Percentiles rank a stretch among this genome's conserved stretches.
phyloP scores from a whole-genome alignment of 2,888 invertebrate species.

The Nesidiocoris tenuis region DNA sequence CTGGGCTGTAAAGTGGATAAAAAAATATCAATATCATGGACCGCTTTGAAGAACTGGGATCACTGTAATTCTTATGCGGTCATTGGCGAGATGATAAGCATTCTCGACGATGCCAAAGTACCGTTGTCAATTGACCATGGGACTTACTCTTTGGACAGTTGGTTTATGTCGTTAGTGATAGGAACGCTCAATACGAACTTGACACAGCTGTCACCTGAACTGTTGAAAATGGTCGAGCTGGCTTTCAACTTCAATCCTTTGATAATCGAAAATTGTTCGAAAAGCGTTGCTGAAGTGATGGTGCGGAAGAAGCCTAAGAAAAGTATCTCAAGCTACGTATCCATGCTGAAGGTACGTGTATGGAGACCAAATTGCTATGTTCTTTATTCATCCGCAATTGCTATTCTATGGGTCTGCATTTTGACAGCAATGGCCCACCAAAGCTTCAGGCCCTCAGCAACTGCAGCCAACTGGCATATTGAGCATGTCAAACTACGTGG shows the following conservation, averaged over 20 bases:
- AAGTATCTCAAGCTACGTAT: conserved; percentile 8
- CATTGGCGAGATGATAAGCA: conserved; percentile 29
- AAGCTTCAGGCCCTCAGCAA: too few relatives aligned
- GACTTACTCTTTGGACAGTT: conserved; percentile 40
- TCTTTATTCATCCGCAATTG: too few relatives aligned
- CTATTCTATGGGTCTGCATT: too few relatives aligned
- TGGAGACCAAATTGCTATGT: too few relatives aligned
- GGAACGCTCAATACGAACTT: conserved; percentile 45
- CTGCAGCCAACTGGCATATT: too few relatives aligned
- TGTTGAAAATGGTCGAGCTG: conserved; percentile 42
- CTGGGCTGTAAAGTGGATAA: conserved; percentile 45
- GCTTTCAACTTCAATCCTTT: conserved; percentile 45
- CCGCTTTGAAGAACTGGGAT: conserved; percentile 45
- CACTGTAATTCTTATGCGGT: conserved; percentile 12
- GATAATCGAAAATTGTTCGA: conserved; percentile 43
- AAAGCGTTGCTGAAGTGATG: conserved; percentile 44
- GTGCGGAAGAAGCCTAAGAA: conserved; percentile 32
- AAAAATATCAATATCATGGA: conserved; percentile 44
- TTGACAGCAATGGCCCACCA: too few relatives aligned
- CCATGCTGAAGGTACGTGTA: conserved; percentile 24
- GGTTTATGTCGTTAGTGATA: conserved; percentile 46
- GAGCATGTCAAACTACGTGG: too few relatives aligned
- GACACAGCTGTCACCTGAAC: conserved; percentile 29
- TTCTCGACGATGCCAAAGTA: conserved; percentile 40
- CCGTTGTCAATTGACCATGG: conserved; percentile 41